Evolutionary conservation across 2,888 invertebrate species (phyloP).

Genomic region (Ceramica pisi): DNA sequence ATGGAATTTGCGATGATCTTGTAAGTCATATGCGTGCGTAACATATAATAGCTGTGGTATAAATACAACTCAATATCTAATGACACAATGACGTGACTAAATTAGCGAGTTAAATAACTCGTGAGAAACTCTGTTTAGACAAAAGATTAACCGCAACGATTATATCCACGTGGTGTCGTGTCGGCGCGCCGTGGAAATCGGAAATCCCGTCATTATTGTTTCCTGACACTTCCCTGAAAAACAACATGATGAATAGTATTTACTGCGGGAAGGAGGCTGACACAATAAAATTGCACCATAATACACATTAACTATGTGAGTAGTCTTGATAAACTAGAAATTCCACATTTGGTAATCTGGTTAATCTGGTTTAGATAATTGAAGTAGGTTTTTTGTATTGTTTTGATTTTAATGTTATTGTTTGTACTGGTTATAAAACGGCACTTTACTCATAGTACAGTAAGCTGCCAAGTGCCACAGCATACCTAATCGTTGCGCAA

Average conservation of each 20-base stretch:
- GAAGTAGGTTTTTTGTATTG: slow-evolving; percentile 74
- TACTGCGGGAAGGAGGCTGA: slow-evolving; percentile 66
- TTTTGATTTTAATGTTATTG: slow-evolving; percentile 71
- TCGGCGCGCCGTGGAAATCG: slow-evolving; percentile 82
- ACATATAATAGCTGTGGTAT: slow-evolving; percentile 37
- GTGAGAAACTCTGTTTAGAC: slow-evolving; percentile 81
- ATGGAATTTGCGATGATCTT: slow-evolving; percentile 16
- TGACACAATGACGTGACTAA: slow-evolving; percentile 76
- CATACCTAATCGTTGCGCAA: slow-evolving; percentile 33
- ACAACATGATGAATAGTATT: slow-evolving; percentile 70
- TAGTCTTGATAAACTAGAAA: slow-evolving; percentile 85
- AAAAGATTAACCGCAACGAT: slow-evolving; percentile 78
- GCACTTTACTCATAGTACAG: slow-evolving; percentile 51
- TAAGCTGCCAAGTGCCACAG: slow-evolving; percentile 14
- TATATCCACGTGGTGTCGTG: slow-evolving; percentile 67
- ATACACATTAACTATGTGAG: slow-evolving; percentile 73
- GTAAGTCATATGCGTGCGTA: slow-evolving; percentile 27
- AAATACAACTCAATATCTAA: slow-evolving; percentile 57
- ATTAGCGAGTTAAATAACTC: slow-evolving; percentile 74
- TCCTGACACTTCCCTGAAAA: slow-evolving; percentile 83
- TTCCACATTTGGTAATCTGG: slow-evolving; percentile 80
- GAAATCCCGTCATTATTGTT: slow-evolving; percentile 87
- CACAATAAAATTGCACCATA: slow-evolving; percentile 82
- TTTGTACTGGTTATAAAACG: slow-evolving; percentile 56
- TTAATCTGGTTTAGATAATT: slow-evolving; percentile 83